phyloP scores from a whole-genome alignment of 1,140 invertebrate genomes.

The Drosophila bifasciata region DNA sequence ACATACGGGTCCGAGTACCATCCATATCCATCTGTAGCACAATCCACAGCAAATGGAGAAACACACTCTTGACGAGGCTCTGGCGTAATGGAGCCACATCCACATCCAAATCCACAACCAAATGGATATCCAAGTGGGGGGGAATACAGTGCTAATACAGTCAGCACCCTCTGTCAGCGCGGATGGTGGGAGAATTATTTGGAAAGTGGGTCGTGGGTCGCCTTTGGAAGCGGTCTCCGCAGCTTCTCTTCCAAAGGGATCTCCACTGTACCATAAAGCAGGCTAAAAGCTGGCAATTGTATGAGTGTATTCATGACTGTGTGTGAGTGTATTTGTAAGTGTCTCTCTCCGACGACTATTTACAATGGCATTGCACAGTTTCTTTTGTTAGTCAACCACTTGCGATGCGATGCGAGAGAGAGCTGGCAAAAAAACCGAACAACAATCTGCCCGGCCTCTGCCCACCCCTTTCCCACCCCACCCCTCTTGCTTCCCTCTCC shows the following conservation, averaged over 20 bases:
- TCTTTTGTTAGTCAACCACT: constrained; percentile 66
- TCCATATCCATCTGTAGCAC: constrained; percentile 17
- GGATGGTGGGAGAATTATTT: neutral
- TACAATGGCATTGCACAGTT: constrained; percentile 78
- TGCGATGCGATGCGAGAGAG: constrained; percentile 11
- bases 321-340: constrained; percentile 26
- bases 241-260: neutral
- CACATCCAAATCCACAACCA: too few species aligned
- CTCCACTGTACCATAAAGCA: constrained; percentile 22
- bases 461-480: neutral
- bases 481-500: neutral
- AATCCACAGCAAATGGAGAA: constrained; percentile 63
- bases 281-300: neutral
- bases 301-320: constrained; percentile 17
- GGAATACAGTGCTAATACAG: constrained; percentile 43
- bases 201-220: too few species aligned
- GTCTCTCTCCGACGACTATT: constrained; percentile 67
- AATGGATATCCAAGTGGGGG: constrained; percentile 40
- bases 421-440: constrained; percentile 32
- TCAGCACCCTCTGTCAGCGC: neutral
- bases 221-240: too few species aligned
- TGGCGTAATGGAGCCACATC: constrained; percentile 64
- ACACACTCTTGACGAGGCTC: constrained; percentile 67
- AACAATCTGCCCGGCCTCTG: constrained; percentile 15
- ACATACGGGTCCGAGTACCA: constrained; percentile 19